phyloP scores from a whole-genome alignment of 37 sponge, comb jelly and placozoan genomes.

The Crambe crambe region DNA sequence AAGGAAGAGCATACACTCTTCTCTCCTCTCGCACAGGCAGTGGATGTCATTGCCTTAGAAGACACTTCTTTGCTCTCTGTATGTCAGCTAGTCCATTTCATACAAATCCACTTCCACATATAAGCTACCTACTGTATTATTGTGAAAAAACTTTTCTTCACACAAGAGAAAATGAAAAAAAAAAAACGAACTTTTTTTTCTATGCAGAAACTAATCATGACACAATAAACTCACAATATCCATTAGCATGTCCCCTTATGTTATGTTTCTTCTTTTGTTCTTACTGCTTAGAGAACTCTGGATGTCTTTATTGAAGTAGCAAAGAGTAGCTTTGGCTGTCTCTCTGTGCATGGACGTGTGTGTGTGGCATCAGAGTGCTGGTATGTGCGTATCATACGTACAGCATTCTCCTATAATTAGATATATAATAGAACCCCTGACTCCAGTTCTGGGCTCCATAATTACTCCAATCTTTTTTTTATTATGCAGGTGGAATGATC shows the following conservation, averaged over 20 bases:
- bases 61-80: neutral
- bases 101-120: neutral
- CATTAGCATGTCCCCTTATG: too few species aligned
- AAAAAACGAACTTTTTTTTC: too few species aligned
- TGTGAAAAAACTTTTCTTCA: too few species aligned
- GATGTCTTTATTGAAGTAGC: conserved; percentile 58
- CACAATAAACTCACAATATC: too few species aligned
- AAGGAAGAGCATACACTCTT: conserved; percentile 27
- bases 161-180: conserved; percentile 1
- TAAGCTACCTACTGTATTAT: neutral
- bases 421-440: neutral
- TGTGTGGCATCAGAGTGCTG: conserved; percentile 68
- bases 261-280: neutral
- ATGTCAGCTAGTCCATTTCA: neutral
- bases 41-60: conserved; percentile 24
- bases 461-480: too few species aligned
- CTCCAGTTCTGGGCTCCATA: too few species aligned
- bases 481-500: conserved; percentile 73
- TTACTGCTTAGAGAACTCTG: conserved; percentile 42
- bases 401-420: neutral
- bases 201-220: too few species aligned
- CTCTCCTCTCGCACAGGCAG: conserved; percentile 41
- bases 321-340: conserved; percentile 70
- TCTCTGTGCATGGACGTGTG: conserved; percentile 23
- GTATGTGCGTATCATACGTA: conserved; percentile 33